Conservation (phyloP, 2,888 invertebrate species). For the Xanthorhoe spadicearia region DNA sequence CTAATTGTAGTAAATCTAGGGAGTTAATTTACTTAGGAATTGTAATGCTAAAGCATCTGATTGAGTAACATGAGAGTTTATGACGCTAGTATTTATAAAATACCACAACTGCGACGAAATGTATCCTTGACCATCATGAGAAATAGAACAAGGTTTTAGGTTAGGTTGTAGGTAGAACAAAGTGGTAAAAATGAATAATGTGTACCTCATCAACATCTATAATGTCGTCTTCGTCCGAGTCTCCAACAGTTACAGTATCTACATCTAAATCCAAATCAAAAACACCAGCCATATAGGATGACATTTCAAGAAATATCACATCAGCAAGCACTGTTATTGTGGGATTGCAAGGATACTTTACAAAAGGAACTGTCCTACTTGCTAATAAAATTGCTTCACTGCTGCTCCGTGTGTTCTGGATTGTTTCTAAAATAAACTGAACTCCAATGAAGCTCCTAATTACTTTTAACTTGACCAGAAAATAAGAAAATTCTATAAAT, state of each 20-base stretch:
- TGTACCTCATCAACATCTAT: slow-evolving; percentile 94
- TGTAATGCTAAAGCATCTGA: background rate
- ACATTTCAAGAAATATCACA: slow-evolving; percentile 83
- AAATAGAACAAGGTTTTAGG: slow-evolving; percentile 86
- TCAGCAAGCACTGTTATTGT: slow-evolving; percentile 69
- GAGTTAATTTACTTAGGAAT: background rate
- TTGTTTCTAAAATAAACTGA: slow-evolving; percentile 10
- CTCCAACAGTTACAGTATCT: slow-evolving; percentile 86
- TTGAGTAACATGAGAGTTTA: slow-evolving; percentile 3
- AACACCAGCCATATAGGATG: slow-evolving; percentile 92
- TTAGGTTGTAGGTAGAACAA: slow-evolving; percentile 54
- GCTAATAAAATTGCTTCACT: slow-evolving; percentile 4
- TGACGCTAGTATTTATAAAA: slow-evolving; percentile 23
- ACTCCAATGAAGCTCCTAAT: background rate
- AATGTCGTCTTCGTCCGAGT: slow-evolving; percentile 95
- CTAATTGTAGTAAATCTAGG: background rate
- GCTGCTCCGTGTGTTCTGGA: background rate
- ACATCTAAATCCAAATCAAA: slow-evolving; percentile 95
- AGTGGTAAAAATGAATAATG: slow-evolving; percentile 39
- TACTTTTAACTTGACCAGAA: slow-evolving; percentile 6
- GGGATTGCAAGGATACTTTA: slow-evolving; percentile 21
- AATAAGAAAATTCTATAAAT: slow-evolving; percentile 12
- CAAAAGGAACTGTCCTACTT: slow-evolving; percentile 5
- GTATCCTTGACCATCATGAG: slow-evolving; percentile 63
- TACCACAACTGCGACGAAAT: slow-evolving; percentile 48